Base-by-base conservation (phyloP, 2,888 invertebrate genomes). In the Oscheius myriophilus region DNA sequence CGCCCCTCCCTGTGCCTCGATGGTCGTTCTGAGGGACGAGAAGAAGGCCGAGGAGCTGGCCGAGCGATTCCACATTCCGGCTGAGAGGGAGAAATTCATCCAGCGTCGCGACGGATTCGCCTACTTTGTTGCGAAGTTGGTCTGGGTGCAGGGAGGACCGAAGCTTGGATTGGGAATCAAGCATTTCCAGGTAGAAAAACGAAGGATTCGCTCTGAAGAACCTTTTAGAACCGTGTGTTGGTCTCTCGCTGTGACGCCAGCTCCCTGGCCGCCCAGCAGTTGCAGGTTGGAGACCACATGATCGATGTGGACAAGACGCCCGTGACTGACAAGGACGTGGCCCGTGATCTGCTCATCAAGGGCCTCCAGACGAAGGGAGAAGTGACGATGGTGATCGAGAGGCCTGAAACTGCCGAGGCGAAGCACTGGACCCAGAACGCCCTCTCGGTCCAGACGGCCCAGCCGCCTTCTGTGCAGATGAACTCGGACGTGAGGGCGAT, bases 101-200 rank as follows among this genome's bases (percentile, higher is more conserved):
- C 73, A 75, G 63, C 78, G 81, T 52, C 82, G 80, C 46, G 82
- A 77, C 62, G 82, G 82, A 23, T 82, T 75, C 74, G 59, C 69
- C 12, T 76, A 76, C 46, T 70, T 72, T 57, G 53, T 76, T 54
- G 46, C 43, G 6, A 53, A 64, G 54, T 21, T 52, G 3, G 54
- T 53, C 25, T 64, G 54, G 52, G 21, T 11, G n/a, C 39, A 52
- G 42, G 42, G 64, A 41, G 82, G 82, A n/a, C 77, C 76, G 21
- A 79, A 81, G 54, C 72, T 82, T 49, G 82, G 82, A 26, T 69
- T 82, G 45, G 80, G 82, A 45, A 82, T 82, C 73, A 79, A 80
- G 49, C 80, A 82, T 65, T 79, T 70, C 75, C 80, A 79, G n/a
- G n/a, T n/a, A n/a, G n/a, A n/a, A n/a, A n/a, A n/a, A n/a, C n/a